Conservation (phyloP, 2,113 vertebrate species). For the Petrocephalus zakoni region DNA sequence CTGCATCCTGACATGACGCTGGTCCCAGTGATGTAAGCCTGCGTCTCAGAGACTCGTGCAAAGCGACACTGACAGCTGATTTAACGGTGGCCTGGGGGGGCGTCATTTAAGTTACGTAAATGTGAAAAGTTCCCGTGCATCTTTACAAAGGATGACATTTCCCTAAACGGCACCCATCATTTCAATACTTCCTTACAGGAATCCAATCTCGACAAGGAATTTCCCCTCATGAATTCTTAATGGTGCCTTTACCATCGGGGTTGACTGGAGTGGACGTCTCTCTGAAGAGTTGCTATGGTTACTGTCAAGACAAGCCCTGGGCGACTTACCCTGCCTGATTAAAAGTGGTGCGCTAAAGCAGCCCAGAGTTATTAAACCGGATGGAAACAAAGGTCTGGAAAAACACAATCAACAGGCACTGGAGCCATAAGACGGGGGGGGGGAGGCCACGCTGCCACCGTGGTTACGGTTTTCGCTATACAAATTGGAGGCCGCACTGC, state of each 20-base stretch:
- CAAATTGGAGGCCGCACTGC: background rate
- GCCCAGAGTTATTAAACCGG: constrained; percentile 6
- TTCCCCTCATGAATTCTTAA: constrained; percentile 26
- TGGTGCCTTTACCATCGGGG: constrained; percentile 12
- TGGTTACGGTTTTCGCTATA: background rate
- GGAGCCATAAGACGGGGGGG: background rate
- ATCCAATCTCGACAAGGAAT: background rate
- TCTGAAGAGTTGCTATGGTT: constrained; percentile 19
- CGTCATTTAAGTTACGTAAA: background rate
- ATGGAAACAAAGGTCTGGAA: background rate
- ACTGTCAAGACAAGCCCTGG: background rate
- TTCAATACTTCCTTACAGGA: constrained; percentile 5
- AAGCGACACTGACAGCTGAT: background rate
- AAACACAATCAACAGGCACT: constrained; percentile 8
- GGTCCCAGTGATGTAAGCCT: background rate
- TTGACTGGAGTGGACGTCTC: constrained; percentile 9
- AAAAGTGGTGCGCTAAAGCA: constrained; percentile 7
- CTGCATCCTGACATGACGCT: background rate
- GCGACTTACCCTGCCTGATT: constrained; percentile 14
- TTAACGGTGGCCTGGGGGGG: background rate
- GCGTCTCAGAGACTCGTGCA: background rate
- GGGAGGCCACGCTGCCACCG: background rate
- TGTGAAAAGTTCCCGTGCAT: background rate
- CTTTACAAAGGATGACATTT: background rate
- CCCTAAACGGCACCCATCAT: background rate